These are phyloP conservation scores for Crotalus horridus DNA, from an alignment of 2,113 vertebrate genomes.

Conservation along the genomic window DNA sequence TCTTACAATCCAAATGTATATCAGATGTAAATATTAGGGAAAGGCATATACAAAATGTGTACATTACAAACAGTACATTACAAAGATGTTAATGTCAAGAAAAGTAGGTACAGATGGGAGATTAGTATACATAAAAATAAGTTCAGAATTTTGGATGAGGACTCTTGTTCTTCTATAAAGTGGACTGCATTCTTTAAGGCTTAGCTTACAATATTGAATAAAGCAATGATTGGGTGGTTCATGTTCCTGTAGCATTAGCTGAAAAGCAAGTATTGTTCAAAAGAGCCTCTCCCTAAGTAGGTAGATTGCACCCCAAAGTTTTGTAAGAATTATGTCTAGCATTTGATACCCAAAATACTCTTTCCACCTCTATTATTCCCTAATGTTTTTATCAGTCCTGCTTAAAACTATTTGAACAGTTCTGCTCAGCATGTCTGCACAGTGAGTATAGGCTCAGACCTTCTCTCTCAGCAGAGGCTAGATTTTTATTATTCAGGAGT, in stretches of 20 bases:
- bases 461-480: background rate
- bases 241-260: background rate
- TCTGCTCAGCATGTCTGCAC: background rate
- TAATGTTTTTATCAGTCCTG: background rate
- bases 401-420: background rate
- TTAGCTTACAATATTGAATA: background rate
- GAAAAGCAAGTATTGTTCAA: background rate
- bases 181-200: background rate
- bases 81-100: background rate
- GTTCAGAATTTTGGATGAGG: background rate
- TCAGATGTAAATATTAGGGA: background rate
- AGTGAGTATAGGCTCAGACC: background rate
- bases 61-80: background rate
- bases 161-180: background rate
- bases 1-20: background rate
- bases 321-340: background rate
- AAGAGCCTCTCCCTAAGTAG: background rate
- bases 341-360: background rate
- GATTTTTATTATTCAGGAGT: background rate
- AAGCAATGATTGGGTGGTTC: background rate
- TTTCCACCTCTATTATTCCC: background rate
- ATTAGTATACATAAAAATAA: background rate
- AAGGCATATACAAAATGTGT: background rate
- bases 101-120: background rate
- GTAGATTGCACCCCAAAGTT: background rate